phyloP scores from a whole-genome alignment of 2,797 vertebrate species.

The Enteromius afrohamiltoni region DNA sequence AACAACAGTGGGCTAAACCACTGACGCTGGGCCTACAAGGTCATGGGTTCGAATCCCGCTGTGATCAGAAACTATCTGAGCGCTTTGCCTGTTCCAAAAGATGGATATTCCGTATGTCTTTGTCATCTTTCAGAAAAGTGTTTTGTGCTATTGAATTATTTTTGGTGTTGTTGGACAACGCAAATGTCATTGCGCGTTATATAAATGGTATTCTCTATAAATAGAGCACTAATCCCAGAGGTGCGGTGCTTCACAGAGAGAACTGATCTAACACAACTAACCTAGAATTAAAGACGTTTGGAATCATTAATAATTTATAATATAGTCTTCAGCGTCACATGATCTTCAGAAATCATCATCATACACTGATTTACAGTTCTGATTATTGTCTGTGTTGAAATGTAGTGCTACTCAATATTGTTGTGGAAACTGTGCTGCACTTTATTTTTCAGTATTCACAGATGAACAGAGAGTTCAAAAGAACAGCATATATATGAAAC shows the following conservation, averaged over 20 bases:
- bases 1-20: too few relatives aligned
- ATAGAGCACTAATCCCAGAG: neutral
- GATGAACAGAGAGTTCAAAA: neutral
- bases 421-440: neutral
- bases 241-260: neutral
- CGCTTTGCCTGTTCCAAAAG: too few relatives aligned
- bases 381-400: neutral
- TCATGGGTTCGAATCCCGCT: too few relatives aligned
- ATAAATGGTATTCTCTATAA: neutral
- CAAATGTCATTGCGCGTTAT: neutral
- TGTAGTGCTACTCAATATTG: neutral
- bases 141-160: neutral
- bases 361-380: neutral
- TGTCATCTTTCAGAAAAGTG: too few relatives aligned
- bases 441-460: neutral
- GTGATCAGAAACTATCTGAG: too few relatives aligned
- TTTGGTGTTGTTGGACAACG: neutral
- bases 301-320: neutral
- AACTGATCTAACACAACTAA: neutral
- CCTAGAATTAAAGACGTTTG: neutral
- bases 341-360: neutral
- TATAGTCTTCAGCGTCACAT: neutral
- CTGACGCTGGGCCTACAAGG: too few relatives aligned
- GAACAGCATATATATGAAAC: neutral
- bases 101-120: too few relatives aligned